Base-by-base conservation (phyloP, 2,797 vertebrate genomes). In the Pipistrellus pygmaeus region DNA sequence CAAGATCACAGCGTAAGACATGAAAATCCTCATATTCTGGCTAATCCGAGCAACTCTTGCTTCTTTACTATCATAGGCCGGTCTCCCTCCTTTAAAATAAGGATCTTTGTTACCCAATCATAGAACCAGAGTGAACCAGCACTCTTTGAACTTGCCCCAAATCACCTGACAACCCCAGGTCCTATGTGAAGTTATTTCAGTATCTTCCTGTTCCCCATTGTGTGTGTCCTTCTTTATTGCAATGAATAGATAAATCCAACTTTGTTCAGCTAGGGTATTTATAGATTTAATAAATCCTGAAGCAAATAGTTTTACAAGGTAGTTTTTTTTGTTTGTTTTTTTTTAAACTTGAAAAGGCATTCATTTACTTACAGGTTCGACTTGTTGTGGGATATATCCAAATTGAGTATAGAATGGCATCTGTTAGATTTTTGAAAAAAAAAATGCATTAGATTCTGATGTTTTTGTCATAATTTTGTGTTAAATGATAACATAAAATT, bases 401-500 rank as follows among this genome's bases (percentile, higher is more conserved):
- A 95, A 83, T 27, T 95, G 92, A 69, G 88, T 78, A 38, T 96
- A 97, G 75, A 94, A 88, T 69, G 96, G 93, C 55, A 97, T 93
- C 96, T 97, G 96, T 83, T 20, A 91, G 83, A 81, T 88, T 96
- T 94, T 81, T 27, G 2, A 91, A 86, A 86, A 96, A 91, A 86
- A 86, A 96, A 94, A 81, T 12, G 1, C 2, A 20, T 93, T 88
- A 94, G 41, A 57, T 82, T 82, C 2, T 87, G 18, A 76, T 86
- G 11, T n/a, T 93, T 87, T 94, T 94, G 21, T 55, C 11, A 78
- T 81, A 95, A 82, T 51, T 55, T 83, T 89, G 2, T 88, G 17
- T 85, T 68, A 78, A 94, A 77, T 60, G 0, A 30, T 84, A 85
- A 83, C 18, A 83, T 91, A 83, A 82, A 62, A 83, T 35, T 18